These are phyloP conservation scores for Cryptoprocta ferox DNA, from an alignment of 2,797 vertebrate species.

Conservation along the genomic window DNA sequence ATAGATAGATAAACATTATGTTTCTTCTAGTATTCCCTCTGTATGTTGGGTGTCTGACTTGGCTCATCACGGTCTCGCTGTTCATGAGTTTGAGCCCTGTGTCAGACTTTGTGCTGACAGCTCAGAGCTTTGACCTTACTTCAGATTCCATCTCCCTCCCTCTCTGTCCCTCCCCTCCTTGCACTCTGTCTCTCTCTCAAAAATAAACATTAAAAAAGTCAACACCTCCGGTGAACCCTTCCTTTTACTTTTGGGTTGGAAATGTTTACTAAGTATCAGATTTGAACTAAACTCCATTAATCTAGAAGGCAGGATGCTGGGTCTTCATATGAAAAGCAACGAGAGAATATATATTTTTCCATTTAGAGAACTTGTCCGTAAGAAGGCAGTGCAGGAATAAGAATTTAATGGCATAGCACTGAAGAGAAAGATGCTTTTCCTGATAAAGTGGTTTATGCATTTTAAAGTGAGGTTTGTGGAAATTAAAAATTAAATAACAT, in stretches of 20 bases:
- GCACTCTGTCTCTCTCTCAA: too few relatives aligned
- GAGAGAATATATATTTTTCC: background rate
- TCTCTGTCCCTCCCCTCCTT: too few relatives aligned
- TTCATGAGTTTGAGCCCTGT: too few relatives aligned
- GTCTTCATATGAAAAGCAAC: background rate
- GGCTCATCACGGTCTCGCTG: too few relatives aligned
- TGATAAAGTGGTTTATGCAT: conserved; percentile 60
- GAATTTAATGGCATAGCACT: background rate
- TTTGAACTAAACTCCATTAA: background rate
- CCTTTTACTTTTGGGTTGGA: background rate
- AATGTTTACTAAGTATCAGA: background rate
- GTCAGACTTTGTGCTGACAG: too few relatives aligned
- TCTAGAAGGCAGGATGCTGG: background rate
- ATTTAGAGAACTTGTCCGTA: background rate
- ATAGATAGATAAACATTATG: background rate
- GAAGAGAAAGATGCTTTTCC: conserved; percentile 71
- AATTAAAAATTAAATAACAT: conserved; percentile 83
- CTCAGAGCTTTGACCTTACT: too few relatives aligned
- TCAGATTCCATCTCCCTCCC: too few relatives aligned
- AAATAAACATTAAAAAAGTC: too few relatives aligned
- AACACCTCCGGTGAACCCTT: background rate
- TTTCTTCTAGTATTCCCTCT: background rate
- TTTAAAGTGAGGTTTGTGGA: conserved; percentile 76
- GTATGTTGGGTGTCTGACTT: too few relatives aligned
- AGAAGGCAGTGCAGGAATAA: background rate